Evolutionary conservation across 2,797 vertebrate genomes (phyloP).

Genomic region (Platalea minor): DNA sequence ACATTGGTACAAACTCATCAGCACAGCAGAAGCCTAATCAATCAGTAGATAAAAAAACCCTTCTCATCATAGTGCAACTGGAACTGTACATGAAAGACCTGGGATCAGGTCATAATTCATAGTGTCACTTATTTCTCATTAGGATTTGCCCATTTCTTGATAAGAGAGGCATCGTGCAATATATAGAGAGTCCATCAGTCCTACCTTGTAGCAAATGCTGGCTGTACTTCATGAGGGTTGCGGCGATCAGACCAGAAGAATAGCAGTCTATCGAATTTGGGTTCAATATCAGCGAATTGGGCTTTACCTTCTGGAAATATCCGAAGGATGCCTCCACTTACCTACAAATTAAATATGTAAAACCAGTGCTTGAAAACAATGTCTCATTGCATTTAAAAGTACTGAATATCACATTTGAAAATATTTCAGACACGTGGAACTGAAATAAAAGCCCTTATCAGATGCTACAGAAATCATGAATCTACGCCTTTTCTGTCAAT

Average conservation of each 20-base stretch:
- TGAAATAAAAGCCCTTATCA: neutral
- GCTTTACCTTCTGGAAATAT: slow-evolving; percentile 98
- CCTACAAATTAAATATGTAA: slow-evolving; percentile 64
- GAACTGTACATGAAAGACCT: neutral
- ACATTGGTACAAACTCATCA: neutral
- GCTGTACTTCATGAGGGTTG: slow-evolving; percentile 98
- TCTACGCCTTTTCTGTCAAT: neutral
- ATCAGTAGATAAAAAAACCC: neutral
- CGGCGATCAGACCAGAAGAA: slow-evolving; percentile 98
- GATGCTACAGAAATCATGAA: neutral
- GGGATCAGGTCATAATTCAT: neutral
- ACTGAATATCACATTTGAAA: neutral
- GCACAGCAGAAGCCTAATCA: neutral
- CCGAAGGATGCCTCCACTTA: slow-evolving; percentile 93
- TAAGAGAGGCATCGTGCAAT: neutral
- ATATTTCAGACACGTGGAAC: neutral
- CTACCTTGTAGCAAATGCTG: slow-evolving; percentile 93
- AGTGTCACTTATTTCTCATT: neutral
- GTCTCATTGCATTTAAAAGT: neutral
- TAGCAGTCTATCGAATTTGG: slow-evolving; percentile 95
- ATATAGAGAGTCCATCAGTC: neutral
- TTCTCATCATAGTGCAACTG: neutral
- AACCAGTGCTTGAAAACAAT: neutral
- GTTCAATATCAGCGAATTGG: slow-evolving; percentile 97
- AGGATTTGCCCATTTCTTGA: neutral